These are phyloP conservation scores for Festucalex cinctus DNA, from an alignment of 2,113 vertebrate genomes.

Conservation along the genomic window DNA sequence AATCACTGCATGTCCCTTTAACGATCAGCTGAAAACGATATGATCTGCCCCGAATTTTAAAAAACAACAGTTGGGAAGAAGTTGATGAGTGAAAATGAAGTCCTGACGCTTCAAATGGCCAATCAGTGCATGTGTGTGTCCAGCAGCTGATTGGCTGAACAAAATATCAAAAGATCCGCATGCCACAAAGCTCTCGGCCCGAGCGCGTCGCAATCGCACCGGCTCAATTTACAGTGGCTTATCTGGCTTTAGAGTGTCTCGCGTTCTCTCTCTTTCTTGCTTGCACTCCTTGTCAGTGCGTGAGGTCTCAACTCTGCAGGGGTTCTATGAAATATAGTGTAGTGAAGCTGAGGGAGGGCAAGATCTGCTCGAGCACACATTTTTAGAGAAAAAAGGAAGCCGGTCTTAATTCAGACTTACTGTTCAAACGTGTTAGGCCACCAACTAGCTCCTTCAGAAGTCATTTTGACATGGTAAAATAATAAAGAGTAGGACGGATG, in stretches of 20 bases:
- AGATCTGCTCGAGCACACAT: neutral
- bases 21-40: too few species aligned
- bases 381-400: neutral
- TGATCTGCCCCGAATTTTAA: neutral
- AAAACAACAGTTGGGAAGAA: constrained; percentile 4
- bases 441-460: too few species aligned
- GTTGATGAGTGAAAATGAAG: constrained; percentile 13
- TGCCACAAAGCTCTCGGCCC: constrained; percentile 18
- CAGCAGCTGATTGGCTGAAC: constrained; percentile 17
- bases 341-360: too few species aligned
- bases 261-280: constrained; percentile 8
- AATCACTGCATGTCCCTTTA: too few species aligned
- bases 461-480: too few species aligned
- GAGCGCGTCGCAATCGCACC: constrained; percentile 12
- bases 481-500: too few species aligned
- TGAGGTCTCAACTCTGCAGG: constrained; percentile 16
- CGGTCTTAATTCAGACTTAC: neutral
- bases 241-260: constrained; percentile 41
- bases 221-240: constrained; percentile 40
- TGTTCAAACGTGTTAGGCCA: neutral
- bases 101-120: constrained; percentile 4
- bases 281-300: neutral
- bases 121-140: neutral
- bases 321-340: constrained; percentile 18
- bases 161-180: constrained; percentile 38